These are phyloP conservation scores for Litoditis marina DNA, from an alignment of 2,888 invertebrate species.

Conservation along the genomic window DNA sequence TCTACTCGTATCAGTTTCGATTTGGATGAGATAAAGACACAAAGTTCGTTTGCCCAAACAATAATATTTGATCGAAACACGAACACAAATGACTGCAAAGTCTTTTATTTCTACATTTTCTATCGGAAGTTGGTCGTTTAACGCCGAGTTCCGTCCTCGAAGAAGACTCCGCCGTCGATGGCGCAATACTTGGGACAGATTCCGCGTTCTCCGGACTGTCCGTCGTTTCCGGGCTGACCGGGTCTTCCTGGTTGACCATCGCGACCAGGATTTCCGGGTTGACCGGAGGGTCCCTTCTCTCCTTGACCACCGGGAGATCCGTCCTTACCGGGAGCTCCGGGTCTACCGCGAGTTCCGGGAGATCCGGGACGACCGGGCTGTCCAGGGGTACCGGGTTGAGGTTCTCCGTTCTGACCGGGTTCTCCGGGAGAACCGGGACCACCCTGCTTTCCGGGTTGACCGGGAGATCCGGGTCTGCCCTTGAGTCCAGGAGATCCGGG, in stretches of 20 bases:
- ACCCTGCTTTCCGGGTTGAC: conserved; percentile 28
- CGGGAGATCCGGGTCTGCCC: conserved; percentile 41
- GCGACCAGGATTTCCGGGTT: conserved; percentile 38
- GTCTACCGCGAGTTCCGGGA: conserved; percentile 36
- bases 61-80: too few relatives aligned
- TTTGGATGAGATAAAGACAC: too few relatives aligned
- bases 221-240: conserved; percentile 16
- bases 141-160: conserved; percentile 60
- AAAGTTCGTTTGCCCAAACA: too few relatives aligned
- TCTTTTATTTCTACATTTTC: too few relatives aligned
- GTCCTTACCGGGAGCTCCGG: conserved; percentile 37
- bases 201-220: conserved; percentile 37
- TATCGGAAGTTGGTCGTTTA: too few relatives aligned
- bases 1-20: too few relatives aligned
- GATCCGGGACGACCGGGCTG: conserved; percentile 39
- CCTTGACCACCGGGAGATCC: conserved; percentile 34
- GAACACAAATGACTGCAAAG: too few relatives aligned
- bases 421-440: conserved; percentile 33
- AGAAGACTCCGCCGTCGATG: conserved; percentile 56
- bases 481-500: conserved; percentile 21
- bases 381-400: conserved; percentile 39
- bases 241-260: conserved; percentile 42
- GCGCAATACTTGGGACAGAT: conserved; percentile 52
- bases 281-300: conserved; percentile 41
- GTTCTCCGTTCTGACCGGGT: conserved; percentile 25